Conservation (phyloP, 1,140 invertebrate genomes). For the Brachionus asplanchnoidis region DNA sequence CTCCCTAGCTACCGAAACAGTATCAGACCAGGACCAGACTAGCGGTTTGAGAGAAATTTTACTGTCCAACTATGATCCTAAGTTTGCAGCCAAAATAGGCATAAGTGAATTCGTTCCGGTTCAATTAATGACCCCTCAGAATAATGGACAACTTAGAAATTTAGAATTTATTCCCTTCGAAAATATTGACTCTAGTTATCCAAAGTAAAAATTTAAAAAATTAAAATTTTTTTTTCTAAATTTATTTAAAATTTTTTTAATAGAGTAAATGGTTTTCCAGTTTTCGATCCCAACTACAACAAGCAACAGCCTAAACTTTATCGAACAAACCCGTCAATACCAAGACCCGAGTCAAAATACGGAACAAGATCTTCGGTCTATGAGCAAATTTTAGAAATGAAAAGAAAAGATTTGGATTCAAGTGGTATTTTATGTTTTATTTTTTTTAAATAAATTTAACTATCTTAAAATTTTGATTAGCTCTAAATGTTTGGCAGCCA, state of each 20-base stretch:
- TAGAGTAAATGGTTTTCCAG: constrained; percentile 13
- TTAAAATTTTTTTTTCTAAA: not conserved
- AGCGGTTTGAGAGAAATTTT: constrained; percentile 26
- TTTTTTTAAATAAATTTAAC: not conserved
- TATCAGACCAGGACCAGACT: not conserved
- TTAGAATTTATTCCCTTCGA: constrained; percentile 39
- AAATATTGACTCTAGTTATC: constrained; percentile 26
- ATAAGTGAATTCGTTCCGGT: not conserved
- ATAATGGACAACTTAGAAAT: not conserved
- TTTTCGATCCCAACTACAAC: constrained; percentile 14
- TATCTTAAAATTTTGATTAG: not conserved
- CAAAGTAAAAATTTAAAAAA: not conserved
- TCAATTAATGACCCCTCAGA: not conserved
- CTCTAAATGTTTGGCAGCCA: constrained; percentile 5
- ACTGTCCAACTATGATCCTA: constrained; percentile 31
- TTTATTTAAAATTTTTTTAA: not conserved
- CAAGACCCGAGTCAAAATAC: constrained; percentile 31
- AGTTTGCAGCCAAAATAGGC: constrained; percentile 9
- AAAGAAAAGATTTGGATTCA: constrained; percentile 2
- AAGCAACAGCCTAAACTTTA: constrained; percentile 1
- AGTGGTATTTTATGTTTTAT: not conserved
- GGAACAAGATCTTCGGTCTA: constrained; percentile 11
- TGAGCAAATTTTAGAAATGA: constrained; percentile 27
- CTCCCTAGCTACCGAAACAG: not conserved
- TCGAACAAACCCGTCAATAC: constrained; percentile 39